Conservation (phyloP, 2,113 vertebrate species). For the Raja brachyura region DNA sequence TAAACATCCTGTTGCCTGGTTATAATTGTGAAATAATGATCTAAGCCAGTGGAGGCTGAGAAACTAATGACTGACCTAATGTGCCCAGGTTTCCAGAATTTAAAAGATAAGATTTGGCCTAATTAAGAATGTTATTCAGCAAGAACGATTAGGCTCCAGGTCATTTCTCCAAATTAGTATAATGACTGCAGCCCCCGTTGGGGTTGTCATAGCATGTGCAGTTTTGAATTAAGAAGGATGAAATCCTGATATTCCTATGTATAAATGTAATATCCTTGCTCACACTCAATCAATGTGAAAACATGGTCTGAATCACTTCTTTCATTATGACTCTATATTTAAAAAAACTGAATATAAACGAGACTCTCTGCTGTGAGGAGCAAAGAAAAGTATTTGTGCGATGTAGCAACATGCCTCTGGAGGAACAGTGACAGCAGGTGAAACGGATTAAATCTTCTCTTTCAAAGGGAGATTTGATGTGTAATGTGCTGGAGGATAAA, state of each 20-base stretch:
- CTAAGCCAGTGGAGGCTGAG: not conserved
- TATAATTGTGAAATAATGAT: not conserved
- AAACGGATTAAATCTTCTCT: not conserved
- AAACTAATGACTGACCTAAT: not conserved
- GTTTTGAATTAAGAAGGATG: not conserved
- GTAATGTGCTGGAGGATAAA: not conserved
- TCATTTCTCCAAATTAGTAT: not conserved
- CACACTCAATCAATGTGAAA: not conserved
- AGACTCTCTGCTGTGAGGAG: not conserved
- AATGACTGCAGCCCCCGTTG: not conserved
- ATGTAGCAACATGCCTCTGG: not conserved
- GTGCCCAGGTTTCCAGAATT: not conserved
- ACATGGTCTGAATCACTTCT: not conserved
- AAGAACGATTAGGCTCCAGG: not conserved
- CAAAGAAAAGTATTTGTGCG: not conserved
- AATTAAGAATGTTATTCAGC: not conserved
- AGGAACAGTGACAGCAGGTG: not conserved
- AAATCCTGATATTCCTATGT: not conserved
- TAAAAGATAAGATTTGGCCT: not conserved
- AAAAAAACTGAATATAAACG: too few species aligned
- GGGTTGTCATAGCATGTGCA: not conserved
- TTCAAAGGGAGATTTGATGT: not conserved
- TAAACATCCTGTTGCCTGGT: too few species aligned
- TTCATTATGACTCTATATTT: too few species aligned
- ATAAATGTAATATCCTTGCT: not conserved